Conservation (phyloP, 2,888 invertebrate genomes). For the Orthosia gracilis region DNA sequence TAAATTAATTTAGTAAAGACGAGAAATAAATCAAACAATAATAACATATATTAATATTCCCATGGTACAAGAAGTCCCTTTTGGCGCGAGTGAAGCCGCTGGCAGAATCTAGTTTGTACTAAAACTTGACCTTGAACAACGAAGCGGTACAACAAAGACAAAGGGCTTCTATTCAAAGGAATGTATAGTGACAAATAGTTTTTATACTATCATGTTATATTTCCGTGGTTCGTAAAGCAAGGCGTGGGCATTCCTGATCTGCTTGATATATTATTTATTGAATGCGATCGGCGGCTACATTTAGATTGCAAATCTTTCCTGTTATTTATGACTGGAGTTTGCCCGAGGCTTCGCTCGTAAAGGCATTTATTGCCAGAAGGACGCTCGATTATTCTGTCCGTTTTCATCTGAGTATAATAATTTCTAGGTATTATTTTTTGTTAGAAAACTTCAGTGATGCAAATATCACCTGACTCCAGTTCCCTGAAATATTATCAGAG, state of each 20-base stretch:
- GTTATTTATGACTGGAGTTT: constrained; percentile 44
- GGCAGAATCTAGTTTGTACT: neutral
- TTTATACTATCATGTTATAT: constrained; percentile 45
- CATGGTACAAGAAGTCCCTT: too few relatives aligned
- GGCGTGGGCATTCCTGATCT: constrained; percentile 62
- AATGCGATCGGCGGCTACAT: constrained; percentile 50
- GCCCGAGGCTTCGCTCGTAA: constrained; percentile 31
- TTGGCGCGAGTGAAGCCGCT: too few relatives aligned
- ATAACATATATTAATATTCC: too few relatives aligned
- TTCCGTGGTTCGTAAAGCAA: constrained; percentile 53
- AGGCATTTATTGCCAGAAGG: constrained; percentile 4
- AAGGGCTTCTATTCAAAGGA: constrained; percentile 12
- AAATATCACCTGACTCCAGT: too few relatives aligned
- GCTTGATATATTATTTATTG: constrained; percentile 62
- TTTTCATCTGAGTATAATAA: neutral
- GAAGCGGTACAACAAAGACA: neutral
- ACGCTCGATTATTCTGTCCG: constrained; percentile 3
- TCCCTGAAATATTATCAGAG: too few relatives aligned
- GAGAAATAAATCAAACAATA: too few relatives aligned
- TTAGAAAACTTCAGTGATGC: neutral
- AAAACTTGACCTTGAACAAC: neutral
- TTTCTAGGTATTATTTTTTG: neutral
- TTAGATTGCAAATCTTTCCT: constrained; percentile 62
- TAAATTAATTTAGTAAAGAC: too few relatives aligned
- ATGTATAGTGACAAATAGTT: constrained; percentile 42